Conservation (phyloP, 2,797 vertebrate species). For the Graptemys geographica region DNA sequence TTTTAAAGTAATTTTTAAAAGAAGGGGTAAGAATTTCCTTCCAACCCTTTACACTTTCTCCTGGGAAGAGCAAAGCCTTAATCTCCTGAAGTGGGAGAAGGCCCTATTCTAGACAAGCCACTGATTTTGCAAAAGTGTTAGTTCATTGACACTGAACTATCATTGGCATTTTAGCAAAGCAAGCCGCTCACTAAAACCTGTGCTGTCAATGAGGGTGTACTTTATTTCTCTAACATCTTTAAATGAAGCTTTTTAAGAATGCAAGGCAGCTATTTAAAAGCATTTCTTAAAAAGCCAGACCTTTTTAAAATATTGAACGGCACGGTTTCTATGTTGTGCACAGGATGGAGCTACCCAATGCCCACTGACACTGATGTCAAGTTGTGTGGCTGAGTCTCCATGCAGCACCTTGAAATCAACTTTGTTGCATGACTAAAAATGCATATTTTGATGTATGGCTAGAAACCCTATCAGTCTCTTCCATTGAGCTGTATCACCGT, state of each 20-base stretch:
- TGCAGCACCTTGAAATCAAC: not conserved
- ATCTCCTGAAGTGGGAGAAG: not conserved
- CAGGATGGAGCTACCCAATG: not conserved
- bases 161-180: not conserved
- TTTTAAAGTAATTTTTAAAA: not conserved
- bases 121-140: not conserved
- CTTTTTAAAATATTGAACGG: not conserved
- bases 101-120: not conserved
- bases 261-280: not conserved
- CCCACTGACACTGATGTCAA: not conserved
- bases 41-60: not conserved
- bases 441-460: not conserved
- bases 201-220: fast-evolving
- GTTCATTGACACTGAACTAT: not conserved
- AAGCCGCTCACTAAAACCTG: not conserved
- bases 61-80: not conserved
- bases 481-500: not conserved
- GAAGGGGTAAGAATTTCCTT: not conserved
- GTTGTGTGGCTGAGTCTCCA: not conserved
- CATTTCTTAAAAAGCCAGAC: not conserved
- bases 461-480: not conserved
- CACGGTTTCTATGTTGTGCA: not conserved
- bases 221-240: not conserved
- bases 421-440: not conserved
- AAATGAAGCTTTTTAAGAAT: not conserved